Evolutionary conservation across 2,888 invertebrate genomes (phyloP), one percentile per base, ranked within the genome.

Genomic region (Penaeus monodon): DNA sequence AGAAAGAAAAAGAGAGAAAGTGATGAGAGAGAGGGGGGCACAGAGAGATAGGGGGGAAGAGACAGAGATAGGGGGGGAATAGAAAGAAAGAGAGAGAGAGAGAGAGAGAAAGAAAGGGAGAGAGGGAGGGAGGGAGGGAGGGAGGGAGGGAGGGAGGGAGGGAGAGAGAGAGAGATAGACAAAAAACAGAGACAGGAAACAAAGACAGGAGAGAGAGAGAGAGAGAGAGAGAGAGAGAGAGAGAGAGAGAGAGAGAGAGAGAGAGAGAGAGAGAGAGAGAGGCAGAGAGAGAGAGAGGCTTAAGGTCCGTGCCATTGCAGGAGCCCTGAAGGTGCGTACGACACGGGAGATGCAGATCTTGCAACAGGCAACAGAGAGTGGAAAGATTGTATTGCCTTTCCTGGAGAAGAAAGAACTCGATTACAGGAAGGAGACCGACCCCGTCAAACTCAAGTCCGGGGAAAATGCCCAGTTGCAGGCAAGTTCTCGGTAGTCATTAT

Each of bases 361-460:
- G 44, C 97, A 97, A 91, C 95, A 96, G 91, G 92, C 97, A n/a
- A 97, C 97, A 0, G 97, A 97, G 91, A 94, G 95, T 66, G 97
- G 97, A 0, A 95, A 95, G 89, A 95, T 81, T 24, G 77, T 57
- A 20, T 74, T n/a, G 33, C 82, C 29, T 8, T 80, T n/a, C 17
- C 95, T 91, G 94, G 96, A 3, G 92, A 94, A 33, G 8, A 29
- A 74, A 38, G 84, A 94, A 89, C 93, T 96, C 27, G 95, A 97
- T 92, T 97, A 97, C 92, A 93, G 94, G 0, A 94, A 94, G 17
- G 97, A 98, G 92, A 94, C 94, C 0, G 94, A 94, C 80, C 96
- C 96, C 0, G 93, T 96, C 29, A 95, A 95, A 90, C 96, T 97
- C 96, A 91, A 89, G 89, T 83, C 80, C 3, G 81, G 88, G 57